Evolutionary conservation across 2,888 invertebrate genomes (phyloP).

Genomic region (Schizotus pectinicornis): DNA sequence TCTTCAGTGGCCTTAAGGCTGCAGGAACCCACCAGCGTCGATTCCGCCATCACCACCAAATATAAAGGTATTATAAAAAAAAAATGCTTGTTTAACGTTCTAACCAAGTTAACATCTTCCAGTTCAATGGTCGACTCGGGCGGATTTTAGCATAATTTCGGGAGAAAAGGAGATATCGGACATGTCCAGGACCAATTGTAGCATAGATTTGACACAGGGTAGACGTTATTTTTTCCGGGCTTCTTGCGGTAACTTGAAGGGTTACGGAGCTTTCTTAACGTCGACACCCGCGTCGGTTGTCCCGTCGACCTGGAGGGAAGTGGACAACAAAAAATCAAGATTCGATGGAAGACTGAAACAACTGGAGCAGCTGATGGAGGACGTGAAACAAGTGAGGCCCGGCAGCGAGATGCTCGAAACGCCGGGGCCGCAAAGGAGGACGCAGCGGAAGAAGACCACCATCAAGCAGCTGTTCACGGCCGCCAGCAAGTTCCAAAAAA

Average conservation of each 20-base stretch:
- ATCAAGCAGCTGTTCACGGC: conserved; percentile 95
- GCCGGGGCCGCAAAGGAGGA: conserved; percentile 69
- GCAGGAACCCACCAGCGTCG: conserved; percentile 71
- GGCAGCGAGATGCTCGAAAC: conserved; percentile 72
- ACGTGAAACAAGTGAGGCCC: conserved; percentile 67
- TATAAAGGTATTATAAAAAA: conserved; percentile 77
- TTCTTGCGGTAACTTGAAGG: conserved; percentile 91
- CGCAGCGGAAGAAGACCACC: conserved; percentile 84
- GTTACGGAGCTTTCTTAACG: conserved; percentile 79
- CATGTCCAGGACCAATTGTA: conserved; percentile 66
- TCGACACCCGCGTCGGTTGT: conserved; percentile 85
- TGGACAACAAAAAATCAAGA: conserved; percentile 72
- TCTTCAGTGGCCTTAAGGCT: conserved; percentile 71
- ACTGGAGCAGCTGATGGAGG: conserved; percentile 75
- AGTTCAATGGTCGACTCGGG: conserved; percentile 94
- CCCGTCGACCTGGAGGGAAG: conserved; percentile 94
- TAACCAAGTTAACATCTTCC: too few species aligned
- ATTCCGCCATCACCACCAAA: conserved; percentile 85
- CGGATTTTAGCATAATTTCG: conserved; percentile 81
- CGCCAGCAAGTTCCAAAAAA: conserved; percentile 96
- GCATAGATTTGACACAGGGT: conserved; percentile 81
- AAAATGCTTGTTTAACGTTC: too few species aligned
- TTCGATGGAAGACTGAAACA: conserved; percentile 74
- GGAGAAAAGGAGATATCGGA: conserved; percentile 81
- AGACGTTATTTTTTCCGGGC: conserved; percentile 89